Evolutionary conservation across 2,797 vertebrate genomes (phyloP).

Genomic region (Dipus sagitta): DNA sequence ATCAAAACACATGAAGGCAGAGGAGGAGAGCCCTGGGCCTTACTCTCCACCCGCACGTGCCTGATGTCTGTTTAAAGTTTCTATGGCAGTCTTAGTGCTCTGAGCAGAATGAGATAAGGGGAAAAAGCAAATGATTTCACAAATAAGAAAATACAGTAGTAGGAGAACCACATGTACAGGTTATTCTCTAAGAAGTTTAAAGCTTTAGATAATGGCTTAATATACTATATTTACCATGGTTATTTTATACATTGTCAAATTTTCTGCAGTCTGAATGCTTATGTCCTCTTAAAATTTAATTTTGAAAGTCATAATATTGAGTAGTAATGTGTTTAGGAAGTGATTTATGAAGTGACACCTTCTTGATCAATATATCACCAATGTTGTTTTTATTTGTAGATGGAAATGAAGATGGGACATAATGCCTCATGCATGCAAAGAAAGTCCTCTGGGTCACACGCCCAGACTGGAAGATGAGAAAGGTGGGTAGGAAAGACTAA

Average conservation of each 20-base stretch:
- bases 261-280: background rate
- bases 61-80: background rate
- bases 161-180: background rate
- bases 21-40: background rate
- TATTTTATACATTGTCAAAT: background rate
- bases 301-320: background rate
- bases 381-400: too few relatives aligned
- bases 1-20: background rate
- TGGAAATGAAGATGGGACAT: background rate
- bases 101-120: background rate
- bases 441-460: background rate
- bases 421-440: background rate
- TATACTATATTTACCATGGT: background rate
- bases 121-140: background rate
- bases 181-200: constrained; percentile 1
- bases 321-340: background rate
- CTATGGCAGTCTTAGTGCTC: background rate
- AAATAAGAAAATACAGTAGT: background rate
- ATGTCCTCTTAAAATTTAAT: background rate
- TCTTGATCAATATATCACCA: background rate
- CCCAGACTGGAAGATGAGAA: background rate
- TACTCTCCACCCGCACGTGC: background rate
- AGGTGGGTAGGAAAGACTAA: too few relatives aligned
- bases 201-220: background rate
- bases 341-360: background rate